Evolutionary conservation across 2,797 vertebrate genomes (phyloP).

Genomic region (Melopsittacus undulatus): DNA sequence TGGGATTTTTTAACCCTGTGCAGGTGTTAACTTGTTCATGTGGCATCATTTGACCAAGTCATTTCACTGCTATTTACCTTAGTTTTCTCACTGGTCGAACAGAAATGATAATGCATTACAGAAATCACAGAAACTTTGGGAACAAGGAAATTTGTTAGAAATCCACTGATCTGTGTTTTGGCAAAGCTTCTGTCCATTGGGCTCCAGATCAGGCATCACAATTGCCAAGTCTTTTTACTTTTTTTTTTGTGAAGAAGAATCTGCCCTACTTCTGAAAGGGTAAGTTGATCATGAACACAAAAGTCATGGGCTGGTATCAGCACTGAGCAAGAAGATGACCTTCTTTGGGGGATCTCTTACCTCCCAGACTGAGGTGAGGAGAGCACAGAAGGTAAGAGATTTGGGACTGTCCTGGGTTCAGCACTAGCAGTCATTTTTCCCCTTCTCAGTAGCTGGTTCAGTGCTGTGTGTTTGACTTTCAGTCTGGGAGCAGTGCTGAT

Average conservation of each 20-base stretch:
- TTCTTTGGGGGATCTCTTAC: background rate
- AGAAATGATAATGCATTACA: background rate
- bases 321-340: fast-evolving
- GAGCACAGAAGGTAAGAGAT: background rate
- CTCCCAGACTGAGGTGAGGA: background rate
- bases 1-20: background rate
- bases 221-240: background rate
- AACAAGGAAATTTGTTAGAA: background rate
- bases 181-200: background rate
- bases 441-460: background rate
- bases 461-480: background rate
- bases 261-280: background rate
- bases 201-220: background rate
- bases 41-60: background rate
- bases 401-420: background rate
- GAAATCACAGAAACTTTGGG: background rate
- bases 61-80: background rate
- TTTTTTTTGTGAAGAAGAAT: background rate
- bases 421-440: background rate
- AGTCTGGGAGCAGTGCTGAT: background rate
- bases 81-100: background rate
- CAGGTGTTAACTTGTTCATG: background rate
- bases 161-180: background rate
- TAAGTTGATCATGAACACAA: background rate
- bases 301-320: background rate